Base-by-base conservation (phyloP, 2,888 invertebrate genomes). In the Tenodera sinensis region DNA sequence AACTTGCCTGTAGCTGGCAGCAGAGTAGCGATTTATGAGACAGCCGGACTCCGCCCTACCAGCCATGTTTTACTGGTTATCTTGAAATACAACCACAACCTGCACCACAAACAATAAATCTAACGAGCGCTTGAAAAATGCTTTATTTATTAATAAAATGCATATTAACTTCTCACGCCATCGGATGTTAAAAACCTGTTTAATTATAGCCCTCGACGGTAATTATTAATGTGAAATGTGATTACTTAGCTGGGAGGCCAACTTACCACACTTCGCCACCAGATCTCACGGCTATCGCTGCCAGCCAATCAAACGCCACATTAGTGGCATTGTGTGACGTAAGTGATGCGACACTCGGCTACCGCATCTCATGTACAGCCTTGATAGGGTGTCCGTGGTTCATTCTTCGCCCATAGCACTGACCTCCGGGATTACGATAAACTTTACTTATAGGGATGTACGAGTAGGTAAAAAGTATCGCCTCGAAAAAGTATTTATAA, bases 21-120 rank as follows among this genome's bases (percentile, higher is more conserved):
- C 83, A 87, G 54, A 20, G 15, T 25, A 71, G 54, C 54, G 54
- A 89, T 88, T 88, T 89, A 89, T 88, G 89, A 83, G 89, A 89
- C 89, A 88, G 87, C 4, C 8, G 27, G 34, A 14, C 88, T 15
- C 89, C 89, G 89, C 89, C 89, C 89, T n/a, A 28, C n/a, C 85
- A 86, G 34, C 47, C 87, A 82, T 83, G 83, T 83, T 87, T 71
- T 87, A 85, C 54, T 47, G 85, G 28, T 85, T 87, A 71, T 20
- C 28, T 87, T n/a, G 83, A 87, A 82, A 81, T 82, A 87, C 71
- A 81, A 47, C n/a, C 34, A 30, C 20, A 28, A 34, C 42, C 82
- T 87, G 83, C 83, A 34, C 83, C 81, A 87, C 83, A 87, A 42
- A 87, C 42, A 87, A 83, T 83, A 87, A 87, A 87, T 87, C 87